These are phyloP conservation scores for Unio delphinus DNA, from an alignment of 2,888 invertebrate species.

Conservation along the genomic window DNA sequence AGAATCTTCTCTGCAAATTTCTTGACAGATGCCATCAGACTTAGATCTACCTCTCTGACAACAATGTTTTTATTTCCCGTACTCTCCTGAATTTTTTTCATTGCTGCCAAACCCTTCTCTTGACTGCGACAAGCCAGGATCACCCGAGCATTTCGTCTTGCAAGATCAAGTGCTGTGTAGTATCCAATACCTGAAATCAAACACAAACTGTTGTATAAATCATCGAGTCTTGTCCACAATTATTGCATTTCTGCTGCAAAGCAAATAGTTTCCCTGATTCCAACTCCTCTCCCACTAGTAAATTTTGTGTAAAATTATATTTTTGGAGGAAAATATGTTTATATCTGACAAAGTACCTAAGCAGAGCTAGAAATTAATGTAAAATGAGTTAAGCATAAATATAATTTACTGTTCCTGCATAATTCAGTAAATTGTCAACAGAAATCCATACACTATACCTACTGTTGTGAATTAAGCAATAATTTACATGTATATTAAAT, in stretches of 20 bases:
- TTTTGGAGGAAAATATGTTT: too few species aligned
- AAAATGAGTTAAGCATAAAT: too few species aligned
- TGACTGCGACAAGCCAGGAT: constrained; percentile 56
- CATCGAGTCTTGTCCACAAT: too few species aligned
- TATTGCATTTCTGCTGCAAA: not conserved
- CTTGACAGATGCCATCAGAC: constrained; percentile 50
- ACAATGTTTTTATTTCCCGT: constrained; percentile 53
- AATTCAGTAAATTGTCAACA: too few species aligned
- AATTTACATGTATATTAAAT: too few species aligned
- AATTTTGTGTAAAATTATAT: too few species aligned
- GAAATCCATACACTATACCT: too few species aligned
- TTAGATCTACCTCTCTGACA: constrained; percentile 45
- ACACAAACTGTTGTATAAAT: not conserved
- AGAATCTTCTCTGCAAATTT: constrained; percentile 47
- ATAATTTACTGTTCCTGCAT: too few species aligned
- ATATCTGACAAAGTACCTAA: too few species aligned
- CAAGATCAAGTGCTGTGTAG: constrained; percentile 55
- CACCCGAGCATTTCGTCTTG: constrained; percentile 53
- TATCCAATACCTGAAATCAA: constrained; percentile 56
- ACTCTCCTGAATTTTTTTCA: constrained; percentile 62
- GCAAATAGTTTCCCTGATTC: not conserved
- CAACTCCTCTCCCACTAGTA: not conserved
- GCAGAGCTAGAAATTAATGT: too few species aligned
- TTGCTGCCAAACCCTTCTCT: constrained; percentile 41
- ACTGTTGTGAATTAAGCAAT: too few species aligned